phyloP scores from a whole-genome alignment of 2,797 vertebrate species.

The Eidolon dupreanum region DNA sequence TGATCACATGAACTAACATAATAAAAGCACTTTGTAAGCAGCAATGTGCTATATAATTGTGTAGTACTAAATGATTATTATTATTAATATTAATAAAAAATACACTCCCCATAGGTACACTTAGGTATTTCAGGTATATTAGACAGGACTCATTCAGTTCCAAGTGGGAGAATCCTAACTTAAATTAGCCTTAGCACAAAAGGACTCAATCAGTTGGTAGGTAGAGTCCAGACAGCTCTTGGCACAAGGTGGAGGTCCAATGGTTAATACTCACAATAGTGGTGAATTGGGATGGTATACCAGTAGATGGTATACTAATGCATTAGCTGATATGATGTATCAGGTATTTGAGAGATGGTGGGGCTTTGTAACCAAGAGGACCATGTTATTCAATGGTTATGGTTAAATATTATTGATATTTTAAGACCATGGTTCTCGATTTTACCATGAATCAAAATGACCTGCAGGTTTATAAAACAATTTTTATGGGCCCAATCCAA shows the following conservation, averaged over 20 bases:
- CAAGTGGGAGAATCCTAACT: background rate
- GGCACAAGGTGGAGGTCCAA: background rate
- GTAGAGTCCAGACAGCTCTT: background rate
- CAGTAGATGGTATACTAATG: background rate
- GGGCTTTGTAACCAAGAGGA: background rate
- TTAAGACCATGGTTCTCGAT: background rate
- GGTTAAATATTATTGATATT: background rate
- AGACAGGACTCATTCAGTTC: background rate
- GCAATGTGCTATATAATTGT: background rate
- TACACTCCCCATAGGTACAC: background rate
- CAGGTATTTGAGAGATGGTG: background rate
- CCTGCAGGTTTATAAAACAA: background rate
- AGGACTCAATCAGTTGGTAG: background rate
- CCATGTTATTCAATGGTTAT: background rate
- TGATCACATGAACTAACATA: background rate
- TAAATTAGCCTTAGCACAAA: background rate
- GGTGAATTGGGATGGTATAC: background rate
- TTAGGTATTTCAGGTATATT: background rate
- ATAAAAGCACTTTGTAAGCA: background rate
- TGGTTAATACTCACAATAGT: background rate
- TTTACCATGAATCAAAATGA: background rate
- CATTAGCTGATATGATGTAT: background rate
- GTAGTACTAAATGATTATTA: background rate
- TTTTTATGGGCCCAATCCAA: background rate
- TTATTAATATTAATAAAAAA: constrained; percentile 11